A percentile compares a stretch with the other conserved stretches of the same genome.
Conservation (phyloP, 2,797 vertebrate genomes). For the Hoplostethus mediterraneus region DNA sequence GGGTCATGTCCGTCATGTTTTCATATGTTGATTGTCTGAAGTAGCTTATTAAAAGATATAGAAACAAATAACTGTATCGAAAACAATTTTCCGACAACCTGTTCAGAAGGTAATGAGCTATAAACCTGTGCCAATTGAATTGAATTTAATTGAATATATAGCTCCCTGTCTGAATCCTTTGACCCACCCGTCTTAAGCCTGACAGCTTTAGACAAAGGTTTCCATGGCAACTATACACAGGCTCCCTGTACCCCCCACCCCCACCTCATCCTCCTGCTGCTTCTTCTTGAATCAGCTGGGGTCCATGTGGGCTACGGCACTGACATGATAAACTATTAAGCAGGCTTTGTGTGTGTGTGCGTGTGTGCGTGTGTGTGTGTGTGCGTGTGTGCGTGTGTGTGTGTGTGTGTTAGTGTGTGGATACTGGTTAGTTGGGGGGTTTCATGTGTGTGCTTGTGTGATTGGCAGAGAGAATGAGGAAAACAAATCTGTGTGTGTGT, state of each 20-base stretch:
- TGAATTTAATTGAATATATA: not conserved
- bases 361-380: not conserved
- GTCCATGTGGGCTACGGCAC: conserved; percentile 41
- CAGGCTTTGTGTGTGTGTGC: conserved; percentile 33
- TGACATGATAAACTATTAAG: conserved; percentile 66
- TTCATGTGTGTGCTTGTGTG: conserved; percentile 40
- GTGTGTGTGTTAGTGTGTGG: conserved; percentile 19
- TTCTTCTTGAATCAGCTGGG: conserved; percentile 51
- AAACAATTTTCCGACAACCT: not conserved
- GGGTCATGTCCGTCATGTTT: conserved; percentile 3
- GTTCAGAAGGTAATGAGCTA: not conserved
- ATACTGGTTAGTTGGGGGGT: conserved; percentile 13
- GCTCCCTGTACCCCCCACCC: conserved; percentile 52
- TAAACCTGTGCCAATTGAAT: conserved; percentile 4
- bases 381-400: conserved; percentile 16
- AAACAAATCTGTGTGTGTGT: conserved; percentile 28
- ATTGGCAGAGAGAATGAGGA: conserved; percentile 46
- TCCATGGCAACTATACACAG: conserved; percentile 81
- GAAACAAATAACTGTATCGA: not conserved
- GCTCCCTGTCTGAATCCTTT: conserved; percentile 5
- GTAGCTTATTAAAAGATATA: not conserved
- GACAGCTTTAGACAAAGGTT: conserved; percentile 80
- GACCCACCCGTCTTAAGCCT: conserved; percentile 36
- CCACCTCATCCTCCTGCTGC: conserved; percentile 26
- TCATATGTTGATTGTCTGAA: conserved; percentile 6